Evolutionary conservation across 1,140 invertebrate species (phyloP).

Genomic region (Spodoptera frugiperda): DNA sequence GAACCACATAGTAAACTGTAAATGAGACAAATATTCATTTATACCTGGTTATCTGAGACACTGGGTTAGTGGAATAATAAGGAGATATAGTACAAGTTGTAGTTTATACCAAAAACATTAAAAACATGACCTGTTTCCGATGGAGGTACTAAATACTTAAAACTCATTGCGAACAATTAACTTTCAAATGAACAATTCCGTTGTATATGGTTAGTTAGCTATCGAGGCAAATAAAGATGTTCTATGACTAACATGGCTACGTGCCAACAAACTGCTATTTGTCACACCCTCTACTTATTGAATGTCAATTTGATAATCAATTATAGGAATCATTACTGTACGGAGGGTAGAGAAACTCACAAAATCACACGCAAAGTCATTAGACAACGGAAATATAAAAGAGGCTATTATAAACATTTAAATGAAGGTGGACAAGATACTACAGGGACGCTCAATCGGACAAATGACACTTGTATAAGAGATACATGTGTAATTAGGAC

Average conservation of each 20-base stretch:
- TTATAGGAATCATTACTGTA: neutral
- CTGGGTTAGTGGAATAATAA: too few species aligned
- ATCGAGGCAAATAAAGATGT: constrained; percentile 2
- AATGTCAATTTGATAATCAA: constrained; percentile 1
- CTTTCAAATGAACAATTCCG: constrained; percentile 30
- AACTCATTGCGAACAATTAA: constrained; percentile 10
- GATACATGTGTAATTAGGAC: too few species aligned
- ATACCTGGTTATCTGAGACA: too few species aligned
- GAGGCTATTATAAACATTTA: constrained; percentile 13
- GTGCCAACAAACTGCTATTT: constrained; percentile 30
- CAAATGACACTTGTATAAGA: constrained; percentile 10
- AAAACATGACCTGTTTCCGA: neutral
- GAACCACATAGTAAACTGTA: too few species aligned
- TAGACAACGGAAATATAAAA: constrained; percentile 4
- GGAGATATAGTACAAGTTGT: too few species aligned
- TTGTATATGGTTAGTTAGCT: constrained; percentile 22
- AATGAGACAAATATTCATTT: too few species aligned
- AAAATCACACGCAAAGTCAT: neutral
- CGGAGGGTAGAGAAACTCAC: too few species aligned
- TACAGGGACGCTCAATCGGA: neutral
- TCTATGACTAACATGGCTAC: constrained; percentile 36
- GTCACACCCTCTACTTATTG: neutral
- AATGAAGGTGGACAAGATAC: constrained; percentile 23
- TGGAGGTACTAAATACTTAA: neutral
- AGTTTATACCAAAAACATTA: too few species aligned